Conservation (phyloP, 2,888 invertebrate genomes). For the Patella ulyssiponensis region DNA sequence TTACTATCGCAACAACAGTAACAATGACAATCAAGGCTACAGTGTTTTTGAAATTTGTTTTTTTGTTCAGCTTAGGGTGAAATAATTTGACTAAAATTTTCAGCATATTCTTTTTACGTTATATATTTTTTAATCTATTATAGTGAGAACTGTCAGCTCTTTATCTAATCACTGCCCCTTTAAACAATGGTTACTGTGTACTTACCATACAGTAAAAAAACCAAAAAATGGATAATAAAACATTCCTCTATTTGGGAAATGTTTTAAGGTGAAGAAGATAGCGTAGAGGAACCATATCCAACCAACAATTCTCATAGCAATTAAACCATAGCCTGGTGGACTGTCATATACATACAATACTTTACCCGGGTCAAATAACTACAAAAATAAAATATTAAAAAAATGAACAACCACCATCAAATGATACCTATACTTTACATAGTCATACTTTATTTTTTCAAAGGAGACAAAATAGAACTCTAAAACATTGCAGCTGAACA, state of each 20-base stretch:
- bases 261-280: slow-evolving; percentile 83
- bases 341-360: slow-evolving; percentile 93
- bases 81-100: too few relatives aligned
- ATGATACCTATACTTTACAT: neutral
- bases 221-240: slow-evolving; percentile 89
- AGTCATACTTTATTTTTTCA: neutral
- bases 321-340: slow-evolving; percentile 87
- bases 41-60: too few relatives aligned
- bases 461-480: too few relatives aligned
- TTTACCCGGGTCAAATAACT: slow-evolving; percentile 92
- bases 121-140: too few relatives aligned
- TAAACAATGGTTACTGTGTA: slow-evolving; percentile 54
- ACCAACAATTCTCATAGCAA: slow-evolving; percentile 81
- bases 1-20: too few relatives aligned
- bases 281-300: slow-evolving; percentile 86
- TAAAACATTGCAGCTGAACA: too few relatives aligned
- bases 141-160: too few relatives aligned
- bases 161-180: too few relatives aligned
- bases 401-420: neutral
- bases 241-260: slow-evolving; percentile 85
- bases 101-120: too few relatives aligned
- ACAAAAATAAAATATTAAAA: slow-evolving; percentile 33
- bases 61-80: too few relatives aligned
- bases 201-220: slow-evolving; percentile 86
- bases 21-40: too few relatives aligned